Conservation (phyloP, 2,797 vertebrate species). For the Urocyon cinereoargenteus region DNA sequence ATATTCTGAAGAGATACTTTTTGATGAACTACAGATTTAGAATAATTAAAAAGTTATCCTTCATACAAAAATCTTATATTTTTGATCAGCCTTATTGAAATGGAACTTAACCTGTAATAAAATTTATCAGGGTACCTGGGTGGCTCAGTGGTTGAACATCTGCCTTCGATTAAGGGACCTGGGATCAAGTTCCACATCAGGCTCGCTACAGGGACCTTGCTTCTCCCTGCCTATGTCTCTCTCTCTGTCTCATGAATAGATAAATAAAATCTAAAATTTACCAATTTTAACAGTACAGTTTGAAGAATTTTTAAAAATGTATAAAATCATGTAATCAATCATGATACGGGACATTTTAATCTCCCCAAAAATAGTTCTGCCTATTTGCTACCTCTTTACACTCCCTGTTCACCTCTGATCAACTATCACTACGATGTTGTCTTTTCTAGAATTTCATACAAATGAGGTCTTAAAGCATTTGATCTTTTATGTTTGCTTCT, state of each 20-base stretch:
- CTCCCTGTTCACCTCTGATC: background rate
- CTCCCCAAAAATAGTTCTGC: background rate
- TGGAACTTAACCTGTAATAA: background rate
- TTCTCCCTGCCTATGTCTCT: too few relatives aligned
- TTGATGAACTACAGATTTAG: background rate
- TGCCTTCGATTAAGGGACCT: too few relatives aligned
- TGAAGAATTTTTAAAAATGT: background rate
- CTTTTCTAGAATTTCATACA: background rate
- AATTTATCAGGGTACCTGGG: background rate
- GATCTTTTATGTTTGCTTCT: background rate
- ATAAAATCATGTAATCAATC: background rate
- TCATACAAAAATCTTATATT: background rate
- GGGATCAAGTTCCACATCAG: too few relatives aligned
- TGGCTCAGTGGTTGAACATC: too few relatives aligned
- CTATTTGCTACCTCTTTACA: rapidly evolving
- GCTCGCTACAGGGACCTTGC: too few relatives aligned
- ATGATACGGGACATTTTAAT: background rate
- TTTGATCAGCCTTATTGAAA: background rate
- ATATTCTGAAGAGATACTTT: background rate
- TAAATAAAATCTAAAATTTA: background rate
- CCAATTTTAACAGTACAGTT: background rate
- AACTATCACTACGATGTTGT: background rate
- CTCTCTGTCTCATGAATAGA: too few relatives aligned
- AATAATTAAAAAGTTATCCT: background rate
- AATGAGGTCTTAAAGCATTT: background rate